Evolutionary conservation across 2,888 invertebrate species (phyloP).

Genomic region (Pammene fasciana): DNA sequence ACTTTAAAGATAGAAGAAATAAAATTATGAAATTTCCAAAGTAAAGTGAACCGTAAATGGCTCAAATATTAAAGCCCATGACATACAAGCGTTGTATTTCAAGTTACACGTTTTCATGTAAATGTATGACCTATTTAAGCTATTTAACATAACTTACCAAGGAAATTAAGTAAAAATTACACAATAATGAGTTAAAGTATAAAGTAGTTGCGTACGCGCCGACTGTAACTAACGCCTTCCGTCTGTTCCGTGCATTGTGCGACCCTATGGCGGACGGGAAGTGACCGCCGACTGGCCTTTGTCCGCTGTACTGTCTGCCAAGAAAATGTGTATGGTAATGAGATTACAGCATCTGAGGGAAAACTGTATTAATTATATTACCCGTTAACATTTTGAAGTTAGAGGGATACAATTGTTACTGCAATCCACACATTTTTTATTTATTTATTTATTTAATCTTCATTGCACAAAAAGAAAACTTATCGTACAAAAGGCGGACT

Average conservation of each 20-base stretch:
- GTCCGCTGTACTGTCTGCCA: constrained; percentile 44
- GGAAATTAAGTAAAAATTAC: not conserved
- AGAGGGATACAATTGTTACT: not conserved
- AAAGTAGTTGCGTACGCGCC: constrained; percentile 48
- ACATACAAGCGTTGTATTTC: no score
- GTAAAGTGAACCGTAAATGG: no score
- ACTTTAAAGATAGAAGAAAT: no score
- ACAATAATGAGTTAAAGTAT: not conserved
- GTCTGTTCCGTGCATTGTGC: constrained; percentile 64
- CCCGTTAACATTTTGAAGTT: not conserved
- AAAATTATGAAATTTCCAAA: no score
- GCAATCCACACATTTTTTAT: no score
- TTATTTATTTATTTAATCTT: no score
- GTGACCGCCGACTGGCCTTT: constrained; percentile 50
- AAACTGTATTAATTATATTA: constrained; percentile 17
- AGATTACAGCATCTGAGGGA: constrained; percentile 21
- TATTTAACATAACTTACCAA: not conserved
- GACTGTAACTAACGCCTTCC: constrained; percentile 73
- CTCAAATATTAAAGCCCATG: no score
- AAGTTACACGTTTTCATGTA: not conserved
- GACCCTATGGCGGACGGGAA: constrained; percentile 52
- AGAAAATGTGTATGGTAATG: constrained; percentile 36
- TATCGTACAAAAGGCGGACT: no score
- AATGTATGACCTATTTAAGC: no score
- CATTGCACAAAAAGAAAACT: no score